Conservation (phyloP, 1,140 invertebrate species). For the Drosophila bifasciata region DNA sequence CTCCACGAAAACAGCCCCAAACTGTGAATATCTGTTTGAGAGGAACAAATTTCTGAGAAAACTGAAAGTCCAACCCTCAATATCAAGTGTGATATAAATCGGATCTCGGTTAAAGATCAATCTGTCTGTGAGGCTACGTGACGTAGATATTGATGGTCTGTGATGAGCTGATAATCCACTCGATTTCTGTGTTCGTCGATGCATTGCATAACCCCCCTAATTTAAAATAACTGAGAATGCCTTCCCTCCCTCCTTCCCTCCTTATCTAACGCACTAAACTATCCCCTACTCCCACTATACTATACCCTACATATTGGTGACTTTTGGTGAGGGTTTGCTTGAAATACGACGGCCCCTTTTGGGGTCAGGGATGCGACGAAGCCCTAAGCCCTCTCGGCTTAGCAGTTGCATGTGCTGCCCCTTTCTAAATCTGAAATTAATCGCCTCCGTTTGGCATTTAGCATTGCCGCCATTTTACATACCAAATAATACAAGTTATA, state of each 20-base stretch:
- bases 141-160: slow-evolving; percentile 16
- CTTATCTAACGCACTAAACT: background rate
- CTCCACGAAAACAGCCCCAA: slow-evolving; percentile 60
- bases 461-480: slow-evolving; percentile 77
- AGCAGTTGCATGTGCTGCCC: slow-evolving; percentile 48
- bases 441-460: slow-evolving; percentile 53
- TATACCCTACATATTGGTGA: slow-evolving; percentile 53
- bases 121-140: slow-evolving; percentile 18
- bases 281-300: background rate
- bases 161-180: slow-evolving; percentile 12
- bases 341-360: slow-evolving; percentile 15
- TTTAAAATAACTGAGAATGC: slow-evolving; percentile 29
- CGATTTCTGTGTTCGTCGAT: slow-evolving; percentile 24
- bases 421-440: slow-evolving; percentile 39
- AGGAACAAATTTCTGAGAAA: slow-evolving; percentile 64
- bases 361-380: slow-evolving; percentile 3
- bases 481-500: slow-evolving; percentile 64
- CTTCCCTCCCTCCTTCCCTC: background rate
- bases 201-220: slow-evolving; percentile 15
- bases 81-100: slow-evolving; percentile 48
- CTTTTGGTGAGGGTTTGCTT: slow-evolving; percentile 55
- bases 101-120: too few relatives aligned
- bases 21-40: slow-evolving; percentile 57
- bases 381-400: background rate
- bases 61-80: slow-evolving; percentile 42